These are phyloP conservation scores for Cheilosia vernalis DNA, from an alignment of 2,888 invertebrate genomes.

Conservation along the genomic window DNA sequence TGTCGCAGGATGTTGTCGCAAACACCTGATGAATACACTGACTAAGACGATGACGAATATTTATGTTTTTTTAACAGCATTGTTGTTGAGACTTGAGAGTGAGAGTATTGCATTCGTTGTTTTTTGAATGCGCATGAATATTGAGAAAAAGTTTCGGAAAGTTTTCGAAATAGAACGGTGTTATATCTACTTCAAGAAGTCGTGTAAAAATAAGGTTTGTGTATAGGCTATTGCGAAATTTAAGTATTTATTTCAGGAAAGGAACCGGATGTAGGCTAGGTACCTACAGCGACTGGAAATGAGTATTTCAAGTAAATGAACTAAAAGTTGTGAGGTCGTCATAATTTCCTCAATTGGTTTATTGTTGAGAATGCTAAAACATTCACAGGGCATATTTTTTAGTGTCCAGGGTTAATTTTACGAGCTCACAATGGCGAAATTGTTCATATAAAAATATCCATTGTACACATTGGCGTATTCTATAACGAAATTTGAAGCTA, in stretches of 20 bases:
- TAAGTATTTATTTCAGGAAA: neutral
- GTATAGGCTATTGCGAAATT: neutral
- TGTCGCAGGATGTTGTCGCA: slow-evolving; percentile 75
- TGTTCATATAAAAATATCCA: too few relatives aligned
- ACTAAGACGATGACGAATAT: slow-evolving; percentile 48
- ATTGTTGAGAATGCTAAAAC: too few relatives aligned
- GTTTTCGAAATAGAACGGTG: neutral
- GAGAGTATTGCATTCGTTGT: neutral
- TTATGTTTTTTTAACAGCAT: slow-evolving; percentile 45
- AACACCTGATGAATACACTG: slow-evolving; percentile 68
- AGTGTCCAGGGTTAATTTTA: too few relatives aligned
- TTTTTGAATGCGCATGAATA: neutral
- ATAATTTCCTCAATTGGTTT: too few relatives aligned
- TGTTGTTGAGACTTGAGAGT: neutral
- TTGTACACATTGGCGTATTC: too few relatives aligned
- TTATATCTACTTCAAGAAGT: slow-evolving; percentile 9
- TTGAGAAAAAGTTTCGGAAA: neutral
- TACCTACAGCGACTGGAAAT: too few relatives aligned
- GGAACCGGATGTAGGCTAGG: too few relatives aligned
- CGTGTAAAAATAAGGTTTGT: neutral
- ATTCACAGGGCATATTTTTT: too few relatives aligned
- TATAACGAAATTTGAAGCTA: too few relatives aligned
- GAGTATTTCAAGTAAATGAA: too few relatives aligned
- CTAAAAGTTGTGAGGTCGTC: too few relatives aligned
- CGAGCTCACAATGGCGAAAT: too few relatives aligned